phyloP scores from a whole-genome alignment of 1,140 invertebrate genomes.

The Heliconius congener region DNA sequence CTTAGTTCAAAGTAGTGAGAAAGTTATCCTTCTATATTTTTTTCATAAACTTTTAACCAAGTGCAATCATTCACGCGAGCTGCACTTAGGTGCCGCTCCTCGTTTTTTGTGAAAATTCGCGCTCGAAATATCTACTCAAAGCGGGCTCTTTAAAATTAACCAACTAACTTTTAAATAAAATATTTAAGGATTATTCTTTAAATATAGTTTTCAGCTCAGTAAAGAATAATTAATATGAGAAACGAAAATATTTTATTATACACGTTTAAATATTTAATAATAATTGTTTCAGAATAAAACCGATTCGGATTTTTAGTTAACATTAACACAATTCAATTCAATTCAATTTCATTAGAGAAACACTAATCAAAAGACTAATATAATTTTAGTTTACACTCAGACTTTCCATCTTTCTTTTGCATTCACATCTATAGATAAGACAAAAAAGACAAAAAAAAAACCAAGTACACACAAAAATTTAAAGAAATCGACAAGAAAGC shows the following conservation, averaged over 20 bases:
- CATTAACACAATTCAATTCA: too few species aligned
- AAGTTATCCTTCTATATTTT: not conserved
- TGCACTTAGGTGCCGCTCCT: constrained; percentile 2
- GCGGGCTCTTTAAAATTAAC: constrained; percentile 3
- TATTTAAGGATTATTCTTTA: not conserved
- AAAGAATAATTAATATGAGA: not conserved
- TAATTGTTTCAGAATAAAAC: too few species aligned
- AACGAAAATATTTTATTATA: too few species aligned
- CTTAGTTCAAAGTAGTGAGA: not conserved
- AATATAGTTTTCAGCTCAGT: not conserved
- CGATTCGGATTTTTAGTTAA: too few species aligned
- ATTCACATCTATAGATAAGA: too few species aligned
- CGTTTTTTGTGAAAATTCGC: not conserved
- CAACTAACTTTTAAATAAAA: constrained; percentile 1
- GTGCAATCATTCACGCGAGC: constrained; percentile 22
- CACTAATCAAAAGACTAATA: too few species aligned
- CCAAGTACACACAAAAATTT: not conserved
- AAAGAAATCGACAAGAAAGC: constrained; percentile 15
- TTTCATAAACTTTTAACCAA: constrained; percentile 7
- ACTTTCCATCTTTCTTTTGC: too few species aligned
- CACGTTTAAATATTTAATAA: too few species aligned
- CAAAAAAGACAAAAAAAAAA: not conserved
- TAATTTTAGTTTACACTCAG: too few species aligned
- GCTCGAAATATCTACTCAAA: not conserved
- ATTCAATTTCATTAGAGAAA: too few species aligned